Evolutionary conservation across 1,140 invertebrate genomes (phyloP), one percentile per base, ranked within the genome.

Genomic region (Bombyx mori): DNA sequence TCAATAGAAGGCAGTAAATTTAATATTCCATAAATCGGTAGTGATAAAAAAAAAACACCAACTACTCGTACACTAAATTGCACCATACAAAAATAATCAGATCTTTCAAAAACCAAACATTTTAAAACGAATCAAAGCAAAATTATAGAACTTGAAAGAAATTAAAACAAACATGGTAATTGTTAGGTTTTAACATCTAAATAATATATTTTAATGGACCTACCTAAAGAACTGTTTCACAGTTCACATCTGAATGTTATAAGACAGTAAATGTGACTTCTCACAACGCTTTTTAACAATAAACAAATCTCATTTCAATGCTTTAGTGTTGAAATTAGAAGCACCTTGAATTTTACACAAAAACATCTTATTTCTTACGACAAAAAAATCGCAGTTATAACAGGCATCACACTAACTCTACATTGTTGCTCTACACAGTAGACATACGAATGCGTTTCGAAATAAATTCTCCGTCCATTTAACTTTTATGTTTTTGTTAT

Each of bases 361-460:
- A 18, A 18, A 18, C 12, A 18, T 18, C 12, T 18, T 18, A 18
- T 18, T 18, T 18, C 12, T 18, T 18, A 18, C 12, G 12, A 18
- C 12, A 49, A 49, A n/a, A 49, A 18, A 49, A 49, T 22, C 6
- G 43, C 44, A 44, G 42, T 18, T 45, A 54, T 54, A 45, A 70
- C 65, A 71, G 68, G 70, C 73, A 76, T 66, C 69, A 63, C 56
- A 75, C 73, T 78, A 74, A 73, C 49, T 70, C 69, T 81, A 80
- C 62, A 70, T 66, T 77, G 73, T 81, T 70, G 81, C 83, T 82
- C 83, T 86, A 86, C 83, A 86, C 77, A 86, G 83, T 86, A 86
- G 83, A 86, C 79, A 86, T 84, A 83, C 76, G 68, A 79, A 75
- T 81, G 81, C 80, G 77, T 83, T 86, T 85, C 83, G 82, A 86